Evolutionary conservation across 2,888 invertebrate genomes (phyloP), one percentile per base, ranked within the genome.

Genomic region (Lasioglossum calceatum): DNA sequence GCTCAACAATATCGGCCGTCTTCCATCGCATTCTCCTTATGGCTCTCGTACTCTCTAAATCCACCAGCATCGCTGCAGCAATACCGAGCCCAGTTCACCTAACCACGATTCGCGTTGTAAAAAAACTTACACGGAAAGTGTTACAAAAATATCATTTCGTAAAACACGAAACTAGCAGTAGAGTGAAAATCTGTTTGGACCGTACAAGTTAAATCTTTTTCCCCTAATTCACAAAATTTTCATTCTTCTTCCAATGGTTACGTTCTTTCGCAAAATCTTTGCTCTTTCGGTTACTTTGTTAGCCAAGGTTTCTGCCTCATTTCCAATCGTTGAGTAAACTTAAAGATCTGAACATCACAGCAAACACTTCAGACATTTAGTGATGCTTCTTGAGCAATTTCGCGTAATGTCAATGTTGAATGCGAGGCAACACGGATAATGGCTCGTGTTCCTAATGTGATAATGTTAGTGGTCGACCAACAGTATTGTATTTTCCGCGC

Each of bases 1-100:
- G 78, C 76, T 84, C 86, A 79, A 91, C 88, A 85, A 91, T 91
- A 75, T 86, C 82, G n/a, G 36, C 8, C 71, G 78, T 61, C 72
- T 74, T 77, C 73, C 76, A 64, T 84, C 78, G 58, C n/a, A 72
- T 84, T 79, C 77, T 58, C 70, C 47, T 70, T 70, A 50, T 76
- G 42, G 74, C 73, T 58, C 64, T 47, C 32, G 58, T 74, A 75
- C 79, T 73, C 81, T 77, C 44, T 12, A 36, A 16, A 44, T 54
- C 54, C 54, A 54, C 10, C 23, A 1, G 23, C 54, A 10, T n/a
- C 54, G 23, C 10, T n/a, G 54, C 8, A 0, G 3, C 54, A 54
- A 54, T 10, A 10, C 23, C 10, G 3, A 54, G 2, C 4, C 44
- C 42, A 3, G 44, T 7, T 23, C 50, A 19, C 50, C 50, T 50